phyloP scores from a whole-genome alignment of 2,113 vertebrate genomes.

The Phylloscopus trochiloides region DNA sequence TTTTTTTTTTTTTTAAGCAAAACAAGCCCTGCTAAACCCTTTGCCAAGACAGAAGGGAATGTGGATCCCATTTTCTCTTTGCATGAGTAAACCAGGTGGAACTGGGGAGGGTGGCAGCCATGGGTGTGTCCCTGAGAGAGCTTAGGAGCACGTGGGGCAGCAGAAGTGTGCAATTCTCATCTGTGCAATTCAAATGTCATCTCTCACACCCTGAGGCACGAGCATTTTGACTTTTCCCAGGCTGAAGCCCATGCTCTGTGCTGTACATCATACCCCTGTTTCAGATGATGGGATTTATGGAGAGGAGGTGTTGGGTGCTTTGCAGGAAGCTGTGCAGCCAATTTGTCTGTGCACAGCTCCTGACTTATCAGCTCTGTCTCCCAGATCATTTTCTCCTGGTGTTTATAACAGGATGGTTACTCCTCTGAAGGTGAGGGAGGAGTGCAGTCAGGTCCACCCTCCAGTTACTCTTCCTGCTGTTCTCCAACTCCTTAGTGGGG shows the following conservation, averaged over 20 bases:
- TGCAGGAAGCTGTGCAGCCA: background rate
- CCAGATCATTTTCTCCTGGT: background rate
- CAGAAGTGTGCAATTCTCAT: background rate
- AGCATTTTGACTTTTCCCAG: background rate
- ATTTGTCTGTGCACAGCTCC: background rate
- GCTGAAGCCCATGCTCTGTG: background rate
- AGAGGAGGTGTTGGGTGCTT: background rate
- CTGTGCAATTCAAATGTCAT: background rate
- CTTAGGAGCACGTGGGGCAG: accelerated
- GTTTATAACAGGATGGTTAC: background rate
- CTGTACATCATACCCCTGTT: background rate
- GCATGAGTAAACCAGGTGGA: background rate
- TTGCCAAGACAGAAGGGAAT: background rate
- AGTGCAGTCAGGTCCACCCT: background rate
- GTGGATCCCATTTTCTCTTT: background rate
- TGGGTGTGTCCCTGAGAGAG: accelerated
- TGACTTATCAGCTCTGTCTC: background rate
- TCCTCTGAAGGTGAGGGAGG: background rate
- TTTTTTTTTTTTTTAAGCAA: background rate
- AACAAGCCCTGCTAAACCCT: background rate
- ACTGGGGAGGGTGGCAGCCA: background rate
- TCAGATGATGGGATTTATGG: background rate
- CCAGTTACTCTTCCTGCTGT: background rate
- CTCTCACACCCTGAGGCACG: background rate
- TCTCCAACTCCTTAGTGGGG: background rate